These are phyloP conservation scores for Pterocles orientalis DNA, from an alignment of 2,113 vertebrate genomes.

Conservation along the genomic window DNA sequence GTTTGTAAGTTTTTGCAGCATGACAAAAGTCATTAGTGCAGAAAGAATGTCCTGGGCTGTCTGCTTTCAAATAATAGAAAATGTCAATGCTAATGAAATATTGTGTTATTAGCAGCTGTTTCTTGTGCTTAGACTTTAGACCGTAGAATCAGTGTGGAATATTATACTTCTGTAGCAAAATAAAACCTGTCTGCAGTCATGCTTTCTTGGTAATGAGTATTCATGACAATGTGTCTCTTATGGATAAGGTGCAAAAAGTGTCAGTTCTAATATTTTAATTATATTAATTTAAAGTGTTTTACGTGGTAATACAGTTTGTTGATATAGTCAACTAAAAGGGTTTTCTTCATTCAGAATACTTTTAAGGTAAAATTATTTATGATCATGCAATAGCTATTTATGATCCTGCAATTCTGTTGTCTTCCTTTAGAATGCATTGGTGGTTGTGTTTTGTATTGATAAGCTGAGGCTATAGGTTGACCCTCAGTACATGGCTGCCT, in stretches of 20 bases:
- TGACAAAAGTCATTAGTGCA: neutral
- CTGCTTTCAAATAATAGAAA: neutral
- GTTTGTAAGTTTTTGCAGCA: neutral
- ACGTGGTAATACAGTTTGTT: neutral
- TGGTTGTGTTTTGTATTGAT: neutral
- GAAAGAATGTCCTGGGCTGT: neutral
- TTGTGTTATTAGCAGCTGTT: neutral
- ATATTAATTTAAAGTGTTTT: slow-evolving; percentile 25
- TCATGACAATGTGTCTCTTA: neutral
- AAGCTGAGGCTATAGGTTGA: neutral
- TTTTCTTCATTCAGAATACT: neutral
- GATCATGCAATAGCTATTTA: neutral
- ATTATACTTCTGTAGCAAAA: neutral
- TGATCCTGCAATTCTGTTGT: neutral
- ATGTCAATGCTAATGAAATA: neutral
- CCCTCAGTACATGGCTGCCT: neutral
- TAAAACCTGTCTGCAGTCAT: neutral
- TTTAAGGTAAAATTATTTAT: neutral
- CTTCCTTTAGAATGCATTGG: neutral
- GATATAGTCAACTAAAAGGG: neutral
- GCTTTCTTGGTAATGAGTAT: neutral
- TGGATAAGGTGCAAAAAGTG: neutral
- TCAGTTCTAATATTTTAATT: slow-evolving; percentile 12
- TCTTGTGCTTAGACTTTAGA: neutral
- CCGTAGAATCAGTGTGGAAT: neutral